Conservation (phyloP, 2,888 invertebrate species). For the Eupsilia transversa region DNA sequence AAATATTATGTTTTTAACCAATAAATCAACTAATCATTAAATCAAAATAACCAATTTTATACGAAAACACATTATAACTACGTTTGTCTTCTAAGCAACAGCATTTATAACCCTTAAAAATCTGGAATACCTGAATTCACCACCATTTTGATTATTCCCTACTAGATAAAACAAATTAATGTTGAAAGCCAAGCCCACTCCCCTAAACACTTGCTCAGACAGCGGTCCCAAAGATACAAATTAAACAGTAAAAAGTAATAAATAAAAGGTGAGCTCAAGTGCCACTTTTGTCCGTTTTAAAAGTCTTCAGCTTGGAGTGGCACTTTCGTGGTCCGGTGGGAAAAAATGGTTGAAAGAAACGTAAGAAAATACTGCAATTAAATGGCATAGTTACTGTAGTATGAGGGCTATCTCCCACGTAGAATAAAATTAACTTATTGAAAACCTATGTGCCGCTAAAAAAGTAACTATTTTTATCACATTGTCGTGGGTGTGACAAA, state of each 20-base stretch:
- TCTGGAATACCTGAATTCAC: neutral
- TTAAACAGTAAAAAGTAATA: conserved; percentile 7
- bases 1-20: neutral
- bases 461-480: conserved; percentile 3
- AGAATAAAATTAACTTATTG: neutral
- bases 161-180: neutral
- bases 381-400: neutral
- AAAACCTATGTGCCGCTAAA: neutral
- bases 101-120: neutral
- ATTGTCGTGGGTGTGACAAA: neutral
- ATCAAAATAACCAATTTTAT: neutral
- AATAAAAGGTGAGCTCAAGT: conserved; percentile 36
- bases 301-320: conserved; percentile 17
- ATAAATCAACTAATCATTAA: neutral
- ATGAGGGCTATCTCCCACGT: neutral
- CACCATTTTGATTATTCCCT: neutral
- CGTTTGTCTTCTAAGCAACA: neutral
- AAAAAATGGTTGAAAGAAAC: conserved; percentile 24
- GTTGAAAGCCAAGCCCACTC: neutral
- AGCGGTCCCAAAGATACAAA: conserved; percentile 29
- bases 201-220: neutral
- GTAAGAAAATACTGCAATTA: neutral
- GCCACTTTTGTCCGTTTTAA: conserved; percentile 30
- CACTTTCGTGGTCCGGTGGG: conserved; percentile 18
- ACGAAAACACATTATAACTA: neutral